Evolutionary conservation across 2,113 vertebrate species (phyloP).

Genomic region (Ailuropoda melanoleuca): DNA sequence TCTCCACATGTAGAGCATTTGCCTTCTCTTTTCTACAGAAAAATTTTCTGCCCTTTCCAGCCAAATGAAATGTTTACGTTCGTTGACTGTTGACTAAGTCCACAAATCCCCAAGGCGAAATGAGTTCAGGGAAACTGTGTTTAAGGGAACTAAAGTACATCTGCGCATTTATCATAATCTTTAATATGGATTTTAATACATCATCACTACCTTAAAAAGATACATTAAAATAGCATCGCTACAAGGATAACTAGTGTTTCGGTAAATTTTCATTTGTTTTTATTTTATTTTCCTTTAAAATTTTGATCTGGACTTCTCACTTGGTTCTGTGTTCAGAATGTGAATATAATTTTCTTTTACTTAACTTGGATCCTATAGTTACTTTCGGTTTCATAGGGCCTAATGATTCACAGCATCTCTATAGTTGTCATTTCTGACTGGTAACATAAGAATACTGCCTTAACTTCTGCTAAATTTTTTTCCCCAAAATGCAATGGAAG

Average conservation of each 20-base stretch:
- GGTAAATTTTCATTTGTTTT: not conserved
- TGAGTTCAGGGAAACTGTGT: not conserved
- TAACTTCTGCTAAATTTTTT: not conserved
- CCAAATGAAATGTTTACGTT: not conserved
- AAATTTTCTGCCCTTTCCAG: not conserved
- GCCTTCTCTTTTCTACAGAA: not conserved
- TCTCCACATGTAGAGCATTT: not conserved
- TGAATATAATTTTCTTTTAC: not conserved
- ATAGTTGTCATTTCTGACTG: not conserved
- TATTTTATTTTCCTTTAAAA: slow-evolving; percentile 37
- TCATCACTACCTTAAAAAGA: not conserved
- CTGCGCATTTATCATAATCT: not conserved
- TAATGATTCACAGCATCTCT: not conserved
- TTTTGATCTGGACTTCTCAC: not conserved
- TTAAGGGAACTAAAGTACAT: not conserved
- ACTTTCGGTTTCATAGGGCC: not conserved
- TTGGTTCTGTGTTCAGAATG: not conserved
- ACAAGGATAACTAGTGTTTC: not conserved
- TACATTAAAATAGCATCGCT: not conserved
- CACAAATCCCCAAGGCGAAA: not conserved
- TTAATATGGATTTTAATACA: not conserved
- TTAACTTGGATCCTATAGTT: not conserved
- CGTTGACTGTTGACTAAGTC: not conserved
- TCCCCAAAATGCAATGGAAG: not conserved
- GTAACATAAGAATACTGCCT: not conserved